These are phyloP conservation scores for Hippocampus guttulatus DNA, from an alignment of 2,113 vertebrate species.

Conservation along the genomic window DNA sequence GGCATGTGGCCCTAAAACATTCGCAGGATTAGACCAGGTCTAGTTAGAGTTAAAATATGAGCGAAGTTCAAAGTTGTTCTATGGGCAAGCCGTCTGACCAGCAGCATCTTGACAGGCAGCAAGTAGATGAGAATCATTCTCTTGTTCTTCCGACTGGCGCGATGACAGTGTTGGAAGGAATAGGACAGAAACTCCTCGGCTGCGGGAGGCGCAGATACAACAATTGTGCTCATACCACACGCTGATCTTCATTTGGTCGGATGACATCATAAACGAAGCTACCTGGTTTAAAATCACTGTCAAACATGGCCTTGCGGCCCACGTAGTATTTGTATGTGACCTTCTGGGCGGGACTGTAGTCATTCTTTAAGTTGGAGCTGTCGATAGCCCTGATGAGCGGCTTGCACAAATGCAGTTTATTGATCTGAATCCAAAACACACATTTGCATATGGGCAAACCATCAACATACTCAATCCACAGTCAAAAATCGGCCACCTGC, in stretches of 20 bases:
- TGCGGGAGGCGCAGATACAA: constrained; percentile 37
- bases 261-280: neutral
- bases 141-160: constrained; percentile 94
- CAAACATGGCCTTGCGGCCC: constrained; percentile 97
- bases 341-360: constrained; percentile 88
- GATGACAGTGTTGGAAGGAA: constrained; percentile 90
- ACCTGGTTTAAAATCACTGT: constrained; percentile 95
- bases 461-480: neutral
- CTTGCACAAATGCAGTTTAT: constrained; percentile 95
- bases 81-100: constrained; percentile 72
- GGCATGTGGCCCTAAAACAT: constrained; percentile 92
- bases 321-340: constrained; percentile 96
- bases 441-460: neutral
- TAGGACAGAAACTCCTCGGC: constrained; percentile 93
- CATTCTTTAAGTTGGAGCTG: constrained; percentile 92
- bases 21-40: neutral
- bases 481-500: neutral
- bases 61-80: no score
- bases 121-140: constrained; percentile 95
- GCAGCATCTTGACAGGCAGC: constrained; percentile 94
- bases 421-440: constrained; percentile 76
- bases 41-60: neutral
- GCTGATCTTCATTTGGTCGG: neutral
- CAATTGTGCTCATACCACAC: neutral
- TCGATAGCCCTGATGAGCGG: constrained; percentile 96